Percentiles rank a stretch among this genome's conserved stretches.
Evolutionary conservation across 1,140 invertebrate genomes (phyloP).

Genomic region (Macrobrachium rosenbergii): DNA sequence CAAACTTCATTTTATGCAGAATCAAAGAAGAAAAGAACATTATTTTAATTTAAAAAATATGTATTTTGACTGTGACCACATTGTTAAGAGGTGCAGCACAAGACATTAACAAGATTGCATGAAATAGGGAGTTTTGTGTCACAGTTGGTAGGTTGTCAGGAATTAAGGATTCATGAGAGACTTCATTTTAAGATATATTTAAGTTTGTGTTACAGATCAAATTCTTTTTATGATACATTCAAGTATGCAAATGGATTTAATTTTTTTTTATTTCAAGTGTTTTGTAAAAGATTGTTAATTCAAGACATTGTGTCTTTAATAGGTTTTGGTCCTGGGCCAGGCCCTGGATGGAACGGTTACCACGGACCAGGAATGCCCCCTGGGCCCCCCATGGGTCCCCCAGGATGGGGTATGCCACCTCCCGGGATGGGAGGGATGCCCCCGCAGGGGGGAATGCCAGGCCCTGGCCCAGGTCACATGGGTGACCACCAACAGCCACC

Average conservation of each 20-base stretch:
- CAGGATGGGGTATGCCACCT: slow-evolving; percentile 67
- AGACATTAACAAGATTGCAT: too few relatives aligned
- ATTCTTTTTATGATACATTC: not conserved
- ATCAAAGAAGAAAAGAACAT: too few relatives aligned
- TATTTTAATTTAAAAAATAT: too few relatives aligned
- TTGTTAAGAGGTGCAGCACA: too few relatives aligned
- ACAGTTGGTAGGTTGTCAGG: too few relatives aligned
- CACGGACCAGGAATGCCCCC: slow-evolving; percentile 60
- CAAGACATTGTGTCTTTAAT: not conserved
- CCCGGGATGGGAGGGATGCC: slow-evolving; percentile 63
- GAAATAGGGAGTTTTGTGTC: too few relatives aligned
- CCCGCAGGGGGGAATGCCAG: slow-evolving; percentile 47
- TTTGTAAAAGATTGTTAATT: not conserved
- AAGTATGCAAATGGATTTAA: not conserved
- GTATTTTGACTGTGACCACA: too few relatives aligned
- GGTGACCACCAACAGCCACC: slow-evolving; percentile 53
- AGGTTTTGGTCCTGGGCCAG: slow-evolving; percentile 62
- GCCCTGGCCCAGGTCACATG: slow-evolving; percentile 48
- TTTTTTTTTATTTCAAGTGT: not conserved
- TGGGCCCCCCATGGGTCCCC: slow-evolving; percentile 65
- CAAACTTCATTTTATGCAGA: too few relatives aligned
- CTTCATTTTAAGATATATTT: too few relatives aligned
- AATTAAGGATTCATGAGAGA: too few relatives aligned
- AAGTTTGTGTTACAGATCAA: too few relatives aligned
- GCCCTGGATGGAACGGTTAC: slow-evolving; percentile 61